Conservation (phyloP, 2,888 invertebrate species). For the Protonemura montana region DNA sequence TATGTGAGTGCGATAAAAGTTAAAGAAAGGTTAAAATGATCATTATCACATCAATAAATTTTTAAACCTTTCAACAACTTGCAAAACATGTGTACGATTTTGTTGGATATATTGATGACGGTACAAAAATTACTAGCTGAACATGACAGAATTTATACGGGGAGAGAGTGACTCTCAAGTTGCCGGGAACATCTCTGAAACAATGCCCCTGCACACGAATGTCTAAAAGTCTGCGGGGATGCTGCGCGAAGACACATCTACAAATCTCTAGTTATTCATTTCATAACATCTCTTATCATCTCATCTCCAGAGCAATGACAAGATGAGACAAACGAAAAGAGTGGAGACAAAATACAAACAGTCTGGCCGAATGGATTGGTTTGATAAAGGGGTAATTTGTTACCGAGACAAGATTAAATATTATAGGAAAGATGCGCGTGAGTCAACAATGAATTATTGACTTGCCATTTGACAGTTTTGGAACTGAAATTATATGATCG, state of each 20-base stretch:
- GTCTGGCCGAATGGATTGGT: slow-evolving; percentile 14
- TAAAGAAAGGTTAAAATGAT: not conserved
- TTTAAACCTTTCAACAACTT: not conserved
- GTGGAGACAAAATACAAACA: slow-evolving; percentile 23
- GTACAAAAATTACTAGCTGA: not conserved
- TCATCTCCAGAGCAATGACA: slow-evolving; percentile 36
- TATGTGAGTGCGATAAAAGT: not conserved
- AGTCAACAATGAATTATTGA: slow-evolving; percentile 32
- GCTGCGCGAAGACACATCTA: slow-evolving; percentile 8
- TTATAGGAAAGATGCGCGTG: slow-evolving; percentile 25
- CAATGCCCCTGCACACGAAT: not conserved
- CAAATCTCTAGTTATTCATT: slow-evolving; percentile 27
- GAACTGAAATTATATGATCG: not conserved
- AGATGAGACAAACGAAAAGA: slow-evolving; percentile 22
- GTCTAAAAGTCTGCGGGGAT: not conserved
- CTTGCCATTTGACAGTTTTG: slow-evolving; percentile 14
- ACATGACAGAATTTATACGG: not conserved
- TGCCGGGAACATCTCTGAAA: not conserved
- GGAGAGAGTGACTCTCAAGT: not conserved
- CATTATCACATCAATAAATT: not conserved
- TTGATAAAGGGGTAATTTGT: slow-evolving; percentile 41
- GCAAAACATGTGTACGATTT: not conserved
- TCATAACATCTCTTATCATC: slow-evolving; percentile 19
- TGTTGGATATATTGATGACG: not conserved
- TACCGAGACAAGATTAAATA: slow-evolving; percentile 33